Conservation (phyloP, 30 jellyfish, hydroid and myxozoan species). For the Hydra vulgaris region DNA sequence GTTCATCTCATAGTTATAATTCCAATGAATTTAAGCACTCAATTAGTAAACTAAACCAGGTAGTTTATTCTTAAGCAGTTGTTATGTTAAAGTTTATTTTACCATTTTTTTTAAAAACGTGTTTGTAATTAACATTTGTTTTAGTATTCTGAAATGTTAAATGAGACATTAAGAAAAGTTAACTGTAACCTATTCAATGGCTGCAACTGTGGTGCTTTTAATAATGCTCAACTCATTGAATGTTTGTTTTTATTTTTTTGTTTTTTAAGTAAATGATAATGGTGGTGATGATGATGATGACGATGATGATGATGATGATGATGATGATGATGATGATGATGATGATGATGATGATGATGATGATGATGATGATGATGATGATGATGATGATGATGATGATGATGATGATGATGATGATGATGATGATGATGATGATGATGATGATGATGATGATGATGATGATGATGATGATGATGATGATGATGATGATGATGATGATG, state of each 20-base stretch:
- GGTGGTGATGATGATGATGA: not conserved
- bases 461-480: not conserved
- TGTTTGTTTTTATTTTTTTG: not conserved
- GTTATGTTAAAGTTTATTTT: no score
- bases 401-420: not conserved
- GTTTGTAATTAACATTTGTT: no score
- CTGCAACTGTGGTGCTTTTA: not conserved
- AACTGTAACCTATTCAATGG: not conserved
- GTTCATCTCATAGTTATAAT: not conserved
- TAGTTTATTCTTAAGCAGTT: no score
- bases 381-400: not conserved
- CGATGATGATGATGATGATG: not conserved
- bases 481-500: not conserved
- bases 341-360: not conserved
- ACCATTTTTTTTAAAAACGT: no score
- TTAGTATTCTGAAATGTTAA: not conserved
- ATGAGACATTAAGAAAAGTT: not conserved
- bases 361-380: not conserved
- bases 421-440: not conserved
- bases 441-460: not conserved
- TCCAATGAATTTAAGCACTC: no score
- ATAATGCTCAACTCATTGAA: not conserved
- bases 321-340: not conserved
- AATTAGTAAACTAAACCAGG: not conserved
- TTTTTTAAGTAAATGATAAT: not conserved